phyloP scores from a whole-genome alignment of 2,888 invertebrate species.

The Syrphus vitripennis region DNA sequence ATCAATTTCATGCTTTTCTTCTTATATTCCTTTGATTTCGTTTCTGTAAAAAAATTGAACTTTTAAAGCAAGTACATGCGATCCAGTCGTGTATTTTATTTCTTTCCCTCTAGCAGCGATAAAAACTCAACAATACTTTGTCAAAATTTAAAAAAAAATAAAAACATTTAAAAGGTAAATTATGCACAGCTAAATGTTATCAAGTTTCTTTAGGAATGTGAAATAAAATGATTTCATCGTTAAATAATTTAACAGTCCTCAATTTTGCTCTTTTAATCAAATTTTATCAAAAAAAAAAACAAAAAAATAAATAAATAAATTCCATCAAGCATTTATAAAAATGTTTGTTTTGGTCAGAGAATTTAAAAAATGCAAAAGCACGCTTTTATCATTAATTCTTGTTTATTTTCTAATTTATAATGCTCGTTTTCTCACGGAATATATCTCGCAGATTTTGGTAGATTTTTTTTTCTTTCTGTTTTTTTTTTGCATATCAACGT shows the following conservation, averaged over 20 bases:
- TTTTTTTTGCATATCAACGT: neutral
- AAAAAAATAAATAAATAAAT: too few relatives aligned
- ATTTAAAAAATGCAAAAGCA: neutral
- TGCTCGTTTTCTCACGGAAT: neutral
- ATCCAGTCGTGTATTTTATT: too few relatives aligned
- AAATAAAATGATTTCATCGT: neutral
- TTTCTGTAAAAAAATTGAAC: too few relatives aligned
- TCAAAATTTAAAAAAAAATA: too few relatives aligned
- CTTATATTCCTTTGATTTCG: too few relatives aligned
- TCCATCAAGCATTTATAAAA: neutral
- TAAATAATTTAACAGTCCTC: neutral
- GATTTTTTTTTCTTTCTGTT: neutral
- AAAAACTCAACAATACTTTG: too few relatives aligned
- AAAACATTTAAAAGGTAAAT: neutral
- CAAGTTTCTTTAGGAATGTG: neutral
- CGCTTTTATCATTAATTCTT: slow-evolving; percentile 24
- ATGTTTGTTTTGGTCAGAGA: neutral
- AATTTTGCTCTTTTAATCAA: neutral
- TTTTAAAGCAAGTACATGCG: too few relatives aligned
- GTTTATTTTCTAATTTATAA: neutral
- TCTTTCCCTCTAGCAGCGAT: too few relatives aligned
- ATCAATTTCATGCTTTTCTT: too few relatives aligned
- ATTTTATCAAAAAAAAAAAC: neutral
- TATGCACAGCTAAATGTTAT: neutral
- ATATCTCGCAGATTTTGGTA: neutral